These are phyloP conservation scores for Ephydatia muelleri DNA, from an alignment of 37 sponge, comb jelly and placozoan species.

Conservation along the genomic window DNA sequence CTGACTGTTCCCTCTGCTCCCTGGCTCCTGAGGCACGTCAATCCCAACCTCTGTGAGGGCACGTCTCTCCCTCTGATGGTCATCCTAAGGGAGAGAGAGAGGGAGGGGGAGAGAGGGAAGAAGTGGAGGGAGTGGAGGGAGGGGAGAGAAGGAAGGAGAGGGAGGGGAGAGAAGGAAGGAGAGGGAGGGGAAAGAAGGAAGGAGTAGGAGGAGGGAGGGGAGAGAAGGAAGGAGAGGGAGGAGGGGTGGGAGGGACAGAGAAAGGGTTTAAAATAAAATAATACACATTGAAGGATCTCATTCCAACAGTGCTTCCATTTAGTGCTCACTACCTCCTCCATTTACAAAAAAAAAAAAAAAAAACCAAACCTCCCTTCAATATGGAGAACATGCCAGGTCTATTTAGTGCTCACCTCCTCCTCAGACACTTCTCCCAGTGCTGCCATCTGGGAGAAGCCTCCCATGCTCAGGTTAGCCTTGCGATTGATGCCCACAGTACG, in stretches of 20 bases:
- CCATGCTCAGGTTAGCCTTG: background rate
- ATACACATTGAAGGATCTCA: no score
- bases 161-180: background rate
- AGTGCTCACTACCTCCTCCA: no score
- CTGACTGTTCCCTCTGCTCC: background rate
- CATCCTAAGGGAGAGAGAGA: background rate
- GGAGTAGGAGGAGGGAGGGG: background rate
- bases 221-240: background rate
- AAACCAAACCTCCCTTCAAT: conserved; percentile 9
- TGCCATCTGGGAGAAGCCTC: conserved; percentile 24
- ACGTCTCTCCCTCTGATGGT: background rate
- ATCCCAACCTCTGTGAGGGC: background rate
- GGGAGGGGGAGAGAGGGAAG: background rate
- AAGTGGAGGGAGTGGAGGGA: no score
- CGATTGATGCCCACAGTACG: conserved; percentile 16
- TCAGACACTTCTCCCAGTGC: conserved; percentile 47
- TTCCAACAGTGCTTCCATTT: no score
- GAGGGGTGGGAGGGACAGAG: conserved; percentile 1
- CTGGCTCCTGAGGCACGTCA: background rate
- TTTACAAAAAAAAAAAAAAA: no score
- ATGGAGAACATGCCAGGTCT: background rate
- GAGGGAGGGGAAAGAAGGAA: background rate
- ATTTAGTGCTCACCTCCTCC: conserved; percentile 20
- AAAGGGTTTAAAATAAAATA: no score
- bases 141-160: background rate